phyloP scores from a whole-genome alignment of 2,797 vertebrate species.

The Crax fasciolata region DNA sequence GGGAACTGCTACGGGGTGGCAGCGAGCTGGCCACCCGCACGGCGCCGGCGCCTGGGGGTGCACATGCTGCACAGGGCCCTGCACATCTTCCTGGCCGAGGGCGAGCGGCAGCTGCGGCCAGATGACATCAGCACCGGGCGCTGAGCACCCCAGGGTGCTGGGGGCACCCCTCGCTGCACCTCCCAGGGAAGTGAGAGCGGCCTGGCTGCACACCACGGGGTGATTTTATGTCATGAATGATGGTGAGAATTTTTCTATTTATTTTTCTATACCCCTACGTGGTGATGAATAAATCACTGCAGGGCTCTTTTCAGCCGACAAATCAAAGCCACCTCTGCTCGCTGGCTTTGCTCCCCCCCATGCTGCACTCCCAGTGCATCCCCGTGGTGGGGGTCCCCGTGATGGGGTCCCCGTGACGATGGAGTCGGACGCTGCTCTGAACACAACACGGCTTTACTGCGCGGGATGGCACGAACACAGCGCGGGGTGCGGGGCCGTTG shows the following conservation, averaged over 20 bases:
- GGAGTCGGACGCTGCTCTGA: background rate
- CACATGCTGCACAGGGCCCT: constrained; percentile 89
- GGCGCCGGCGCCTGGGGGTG: constrained; percentile 85
- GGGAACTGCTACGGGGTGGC: constrained; percentile 90
- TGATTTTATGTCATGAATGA: background rate
- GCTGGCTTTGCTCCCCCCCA: fast-evolving
- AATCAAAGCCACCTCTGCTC: fast-evolving
- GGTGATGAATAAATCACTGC: constrained; percentile 12
- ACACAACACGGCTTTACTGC: constrained; percentile 22
- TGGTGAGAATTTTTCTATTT: background rate
- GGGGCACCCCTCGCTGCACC: background rate
- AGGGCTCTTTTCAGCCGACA: background rate
- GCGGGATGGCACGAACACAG: background rate
- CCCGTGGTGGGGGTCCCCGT: background rate
- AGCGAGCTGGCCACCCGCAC: constrained; percentile 84
- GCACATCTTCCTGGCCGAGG: constrained; percentile 93
- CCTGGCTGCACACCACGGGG: fast-evolving
- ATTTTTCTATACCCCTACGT: background rate
- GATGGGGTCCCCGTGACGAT: too few species aligned
- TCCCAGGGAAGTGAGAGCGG: fast-evolving
- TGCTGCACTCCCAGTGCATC: fast-evolving
- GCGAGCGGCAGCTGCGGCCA: constrained; percentile 90
- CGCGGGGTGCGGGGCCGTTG: background rate
- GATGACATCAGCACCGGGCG: constrained; percentile 81
- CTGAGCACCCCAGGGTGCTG: constrained; percentile 1